These are phyloP conservation scores for Periophthalmodon schlosseri DNA, from an alignment of 2,113 vertebrate genomes.

Conservation along the genomic window DNA sequence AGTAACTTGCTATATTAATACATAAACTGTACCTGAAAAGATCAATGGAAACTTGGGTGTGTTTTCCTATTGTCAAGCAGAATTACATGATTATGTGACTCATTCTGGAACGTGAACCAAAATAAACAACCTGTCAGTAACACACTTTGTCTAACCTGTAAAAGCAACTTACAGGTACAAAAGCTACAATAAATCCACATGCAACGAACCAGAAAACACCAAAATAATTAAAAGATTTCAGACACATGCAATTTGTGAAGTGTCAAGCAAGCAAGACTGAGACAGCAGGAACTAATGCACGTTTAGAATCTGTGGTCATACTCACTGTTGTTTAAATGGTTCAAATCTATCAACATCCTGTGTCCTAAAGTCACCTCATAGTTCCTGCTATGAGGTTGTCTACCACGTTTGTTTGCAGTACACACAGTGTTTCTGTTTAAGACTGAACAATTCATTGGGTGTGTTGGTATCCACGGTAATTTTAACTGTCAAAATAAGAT, in stretches of 20 bases:
- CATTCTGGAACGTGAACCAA: slow-evolving; percentile 20
- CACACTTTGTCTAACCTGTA: slow-evolving; percentile 1
- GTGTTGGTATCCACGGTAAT: too few species aligned
- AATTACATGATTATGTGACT: slow-evolving; percentile 24
- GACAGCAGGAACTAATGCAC: background rate
- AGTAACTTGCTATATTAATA: slow-evolving; percentile 40
- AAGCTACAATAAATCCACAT: slow-evolving; percentile 6
- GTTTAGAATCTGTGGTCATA: background rate
- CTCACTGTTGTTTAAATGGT: background rate
- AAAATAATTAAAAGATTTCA: slow-evolving; percentile 20
- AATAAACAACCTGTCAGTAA: background rate
- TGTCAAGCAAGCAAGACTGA: slow-evolving; percentile 4
- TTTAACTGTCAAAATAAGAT: background rate
- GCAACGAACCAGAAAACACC: slow-evolving; percentile 33
- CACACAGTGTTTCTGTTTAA: background rate
- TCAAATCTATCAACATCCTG: background rate
- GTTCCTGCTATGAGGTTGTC: background rate
- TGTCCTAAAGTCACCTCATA: background rate
- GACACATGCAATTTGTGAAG: slow-evolving; percentile 18
- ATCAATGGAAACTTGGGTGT: slow-evolving; percentile 51
- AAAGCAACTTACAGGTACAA: background rate
- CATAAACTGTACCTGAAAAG: slow-evolving; percentile 39
- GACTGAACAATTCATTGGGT: background rate
- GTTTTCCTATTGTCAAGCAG: slow-evolving; percentile 59
- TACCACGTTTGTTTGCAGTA: background rate